These are phyloP conservation scores for Thumatha senex DNA, from an alignment of 2,888 invertebrate genomes.

Conservation along the genomic window DNA sequence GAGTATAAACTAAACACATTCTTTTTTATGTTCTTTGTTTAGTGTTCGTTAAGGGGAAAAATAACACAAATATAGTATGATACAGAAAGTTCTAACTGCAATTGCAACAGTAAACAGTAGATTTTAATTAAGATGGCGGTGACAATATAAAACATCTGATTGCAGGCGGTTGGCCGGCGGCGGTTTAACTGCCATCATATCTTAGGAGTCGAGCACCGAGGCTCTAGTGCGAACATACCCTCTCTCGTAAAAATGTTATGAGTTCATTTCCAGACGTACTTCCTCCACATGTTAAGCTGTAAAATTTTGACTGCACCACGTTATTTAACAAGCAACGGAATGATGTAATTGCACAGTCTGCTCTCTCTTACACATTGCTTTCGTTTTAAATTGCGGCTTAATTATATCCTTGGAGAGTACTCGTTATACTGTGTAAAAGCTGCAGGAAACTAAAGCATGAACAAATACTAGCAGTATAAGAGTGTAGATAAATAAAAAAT, in stretches of 20 bases:
- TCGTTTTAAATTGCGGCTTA: neutral
- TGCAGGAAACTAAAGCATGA: no score
- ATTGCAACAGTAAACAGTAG: constrained; percentile 51
- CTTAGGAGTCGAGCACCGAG: constrained; percentile 41
- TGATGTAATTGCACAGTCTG: constrained; percentile 24
- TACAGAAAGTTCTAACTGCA: neutral
- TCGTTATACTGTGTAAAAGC: neutral
- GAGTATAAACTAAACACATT: no score
- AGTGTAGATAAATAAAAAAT: no score
- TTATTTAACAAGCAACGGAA: constrained; percentile 31
- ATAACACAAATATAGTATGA: neutral
- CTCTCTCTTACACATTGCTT: constrained; percentile 18
- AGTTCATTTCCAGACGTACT: constrained; percentile 68
- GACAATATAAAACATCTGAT: constrained; percentile 62
- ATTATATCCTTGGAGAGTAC: neutral
- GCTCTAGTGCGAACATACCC: constrained; percentile 44
- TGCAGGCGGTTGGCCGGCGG: constrained; percentile 59
- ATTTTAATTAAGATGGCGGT: constrained; percentile 76
- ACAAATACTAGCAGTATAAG: no score
- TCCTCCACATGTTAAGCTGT: constrained; percentile 28
- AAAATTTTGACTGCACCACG: constrained; percentile 39
- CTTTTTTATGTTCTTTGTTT: no score
- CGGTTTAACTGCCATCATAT: constrained; percentile 73
- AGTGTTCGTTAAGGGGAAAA: neutral
- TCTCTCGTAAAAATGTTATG: constrained; percentile 77